phyloP scores from a whole-genome alignment of 2,113 vertebrate genomes.

The Rhegmatorhina hoffmannsi region DNA sequence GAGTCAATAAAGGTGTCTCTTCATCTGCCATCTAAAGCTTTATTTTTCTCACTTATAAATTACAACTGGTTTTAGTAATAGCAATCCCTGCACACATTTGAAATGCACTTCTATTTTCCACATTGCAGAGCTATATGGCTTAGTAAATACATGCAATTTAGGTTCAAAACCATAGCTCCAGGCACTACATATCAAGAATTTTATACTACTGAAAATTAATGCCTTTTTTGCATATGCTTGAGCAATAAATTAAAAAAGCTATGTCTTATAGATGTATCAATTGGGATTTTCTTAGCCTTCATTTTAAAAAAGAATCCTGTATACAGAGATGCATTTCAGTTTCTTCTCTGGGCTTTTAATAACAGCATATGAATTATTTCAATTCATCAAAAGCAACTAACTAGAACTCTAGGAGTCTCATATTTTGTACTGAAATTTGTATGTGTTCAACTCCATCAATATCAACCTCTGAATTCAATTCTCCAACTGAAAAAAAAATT shows the following conservation, averaged over 20 bases:
- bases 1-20: slow-evolving; percentile 53
- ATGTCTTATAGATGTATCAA: slow-evolving; percentile 15
- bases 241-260: slow-evolving; percentile 63
- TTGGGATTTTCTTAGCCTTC: slow-evolving; percentile 53
- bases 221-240: slow-evolving; percentile 57
- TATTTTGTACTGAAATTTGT: slow-evolving; percentile 40
- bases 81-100: neutral
- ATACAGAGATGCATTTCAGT: slow-evolving; percentile 18
- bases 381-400: slow-evolving; percentile 54
- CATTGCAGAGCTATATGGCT: slow-evolving; percentile 16
- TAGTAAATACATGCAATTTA: slow-evolving; percentile 65
- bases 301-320: slow-evolving; percentile 44
- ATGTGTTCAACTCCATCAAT: slow-evolving; percentile 11
- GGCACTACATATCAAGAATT: slow-evolving; percentile 15
- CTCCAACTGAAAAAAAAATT: neutral
- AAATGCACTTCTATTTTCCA: slow-evolving; percentile 54
- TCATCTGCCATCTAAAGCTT: slow-evolving; percentile 48
- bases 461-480: slow-evolving; percentile 26
- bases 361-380: slow-evolving; percentile 54
- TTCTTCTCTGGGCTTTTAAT: slow-evolving; percentile 43
- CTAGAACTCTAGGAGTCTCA: neutral
- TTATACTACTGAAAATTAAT: slow-evolving; percentile 61
- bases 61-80: slow-evolving; percentile 42
- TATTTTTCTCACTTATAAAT: slow-evolving; percentile 54
- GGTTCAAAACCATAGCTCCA: slow-evolving; percentile 53